Evolutionary conservation across 2,797 vertebrate species (phyloP), one percentile per base, ranked within the genome.

Genomic region (Columba guinea): DNA sequence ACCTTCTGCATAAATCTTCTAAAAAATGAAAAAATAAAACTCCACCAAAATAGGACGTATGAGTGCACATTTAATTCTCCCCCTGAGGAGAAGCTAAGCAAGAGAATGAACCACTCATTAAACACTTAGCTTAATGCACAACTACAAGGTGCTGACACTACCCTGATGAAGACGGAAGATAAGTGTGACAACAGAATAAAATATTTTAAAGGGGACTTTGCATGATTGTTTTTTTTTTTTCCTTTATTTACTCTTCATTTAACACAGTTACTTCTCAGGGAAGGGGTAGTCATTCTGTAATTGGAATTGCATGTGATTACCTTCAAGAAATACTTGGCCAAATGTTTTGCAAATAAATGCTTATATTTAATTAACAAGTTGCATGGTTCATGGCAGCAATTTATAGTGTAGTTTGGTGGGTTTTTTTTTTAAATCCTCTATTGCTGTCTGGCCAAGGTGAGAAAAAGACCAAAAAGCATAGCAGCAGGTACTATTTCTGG

Each of bases 1-100:
- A 86, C 52, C 85, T 89, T 86, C 87, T 76, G 73, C 63, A 96
- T 68, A 90, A 75, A 73, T 87, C 35, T 84, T 65, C 35, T 52
- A 70, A 94, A 94, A 94, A 94, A 93, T 93, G 93, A 96, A 88
- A 86, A 95, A 87, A 95, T 75, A 84, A 71, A 94, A 56, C 83
- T 73, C 39, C 65, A 91, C 82, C 89, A 76, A 93, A 94, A 90
- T 84, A 90, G 37, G 23, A 53, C 52, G 32, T 63, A 56, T 63
- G 85, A 76, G 30, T 73, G 70, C 44, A 88, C 39, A 13, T 53
- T 88, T 76, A 92, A 94, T 86, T 94, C 70, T 88, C 5, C 63
- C 78, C 65, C 49, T 67, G 52, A 91, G 89, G 68, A 89, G 51
- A 92, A 89, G 58, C 41, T 91, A 78, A 82, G 71, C 67, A 94